phyloP scores from a whole-genome alignment of 1,140 invertebrate species.

The Temnothorax curvispinosus region DNA sequence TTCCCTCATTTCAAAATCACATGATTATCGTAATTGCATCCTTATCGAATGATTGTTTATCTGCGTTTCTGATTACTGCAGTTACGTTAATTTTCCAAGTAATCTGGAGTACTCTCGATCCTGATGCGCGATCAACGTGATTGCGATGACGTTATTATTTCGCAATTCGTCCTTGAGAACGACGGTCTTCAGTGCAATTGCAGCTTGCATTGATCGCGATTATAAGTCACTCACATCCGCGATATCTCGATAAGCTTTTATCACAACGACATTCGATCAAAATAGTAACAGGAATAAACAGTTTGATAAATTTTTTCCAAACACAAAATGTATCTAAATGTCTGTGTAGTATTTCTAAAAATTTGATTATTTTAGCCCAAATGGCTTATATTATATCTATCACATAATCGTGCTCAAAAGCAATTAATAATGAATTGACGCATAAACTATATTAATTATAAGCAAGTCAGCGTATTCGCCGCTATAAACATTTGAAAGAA shows the following conservation, averaged over 20 bases:
- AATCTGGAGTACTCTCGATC: background rate
- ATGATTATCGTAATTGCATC: background rate
- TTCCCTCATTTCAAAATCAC: background rate
- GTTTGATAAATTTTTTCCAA: background rate
- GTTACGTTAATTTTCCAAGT: background rate
- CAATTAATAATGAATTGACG: background rate
- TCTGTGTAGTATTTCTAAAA: background rate
- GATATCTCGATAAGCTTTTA: constrained; percentile 45
- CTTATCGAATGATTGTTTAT: background rate
- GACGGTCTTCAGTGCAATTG: constrained; percentile 2
- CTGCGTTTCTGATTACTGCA: background rate
- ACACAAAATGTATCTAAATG: constrained; percentile 14
- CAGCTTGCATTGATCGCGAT: background rate
- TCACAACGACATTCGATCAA: background rate
- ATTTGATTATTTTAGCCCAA: background rate
- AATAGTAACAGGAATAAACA: background rate
- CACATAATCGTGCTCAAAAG: background rate
- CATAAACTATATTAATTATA: background rate
- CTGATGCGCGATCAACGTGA: background rate
- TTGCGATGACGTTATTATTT: constrained; percentile 1
- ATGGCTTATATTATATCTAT: background rate
- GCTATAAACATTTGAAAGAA: background rate
- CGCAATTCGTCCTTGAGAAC: constrained; percentile 37
- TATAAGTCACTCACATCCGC: background rate
- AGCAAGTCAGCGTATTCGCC: background rate